Conservation (phyloP, 2,797 vertebrate species). For the Potorous gilbertii region DNA sequence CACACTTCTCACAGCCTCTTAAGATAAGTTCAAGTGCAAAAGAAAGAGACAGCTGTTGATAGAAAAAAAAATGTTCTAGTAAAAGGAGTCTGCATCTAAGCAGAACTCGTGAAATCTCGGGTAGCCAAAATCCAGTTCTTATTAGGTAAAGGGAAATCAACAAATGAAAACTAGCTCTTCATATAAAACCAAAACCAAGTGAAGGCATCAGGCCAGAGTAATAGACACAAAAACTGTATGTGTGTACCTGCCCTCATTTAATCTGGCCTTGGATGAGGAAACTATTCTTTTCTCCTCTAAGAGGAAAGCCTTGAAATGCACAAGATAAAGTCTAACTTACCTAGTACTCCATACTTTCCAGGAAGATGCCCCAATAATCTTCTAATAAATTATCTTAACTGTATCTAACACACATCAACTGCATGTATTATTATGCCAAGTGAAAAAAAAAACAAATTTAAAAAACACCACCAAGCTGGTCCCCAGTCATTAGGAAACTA, state of each 20-base stretch:
- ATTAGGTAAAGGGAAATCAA: background rate
- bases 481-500: background rate
- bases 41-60: background rate
- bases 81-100: background rate
- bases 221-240: background rate
- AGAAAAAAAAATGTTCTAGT: background rate
- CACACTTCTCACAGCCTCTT: background rate
- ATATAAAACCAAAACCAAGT: background rate
- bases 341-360: background rate
- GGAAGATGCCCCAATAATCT: background rate
- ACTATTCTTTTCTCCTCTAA: background rate
- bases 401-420: background rate
- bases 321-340: background rate
- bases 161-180: background rate
- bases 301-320: background rate
- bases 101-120: background rate
- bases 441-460: background rate
- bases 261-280: background rate
- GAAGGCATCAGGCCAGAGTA: background rate
- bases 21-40: background rate
- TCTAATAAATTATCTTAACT: background rate
- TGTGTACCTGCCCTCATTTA: background rate
- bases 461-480: background rate
- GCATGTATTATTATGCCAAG: background rate
- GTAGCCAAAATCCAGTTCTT: background rate